Percentiles rank a stretch among this genome's conserved stretches.
Evolutionary conservation across 2,888 invertebrate species (phyloP).

Genomic region (Prosopocoilus inquinatus): DNA sequence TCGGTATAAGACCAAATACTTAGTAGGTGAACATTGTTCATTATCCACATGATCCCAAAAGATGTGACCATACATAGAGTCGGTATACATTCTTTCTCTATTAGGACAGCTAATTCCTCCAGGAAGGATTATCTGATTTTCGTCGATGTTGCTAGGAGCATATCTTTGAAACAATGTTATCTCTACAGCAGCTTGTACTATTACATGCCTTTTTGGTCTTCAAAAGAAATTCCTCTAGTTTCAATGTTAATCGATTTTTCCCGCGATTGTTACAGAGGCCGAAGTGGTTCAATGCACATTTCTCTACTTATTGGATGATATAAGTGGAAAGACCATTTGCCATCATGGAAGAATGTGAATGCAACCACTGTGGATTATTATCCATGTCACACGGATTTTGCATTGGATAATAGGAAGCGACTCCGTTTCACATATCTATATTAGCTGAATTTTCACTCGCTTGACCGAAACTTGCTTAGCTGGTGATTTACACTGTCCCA

Average conservation of each 20-base stretch:
- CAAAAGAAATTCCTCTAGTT: constrained; percentile 1
- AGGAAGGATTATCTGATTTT: constrained; percentile 9
- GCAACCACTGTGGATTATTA: constrained; percentile 3
- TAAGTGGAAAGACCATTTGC: constrained; percentile 2
- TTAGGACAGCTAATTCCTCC: constrained; percentile 8
- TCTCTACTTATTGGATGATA: constrained; percentile 3
- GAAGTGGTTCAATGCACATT: constrained; percentile 1
- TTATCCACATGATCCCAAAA: constrained; percentile 5
- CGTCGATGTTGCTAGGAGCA: constrained; percentile 3
- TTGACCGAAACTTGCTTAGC: background rate
- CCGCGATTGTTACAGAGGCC: constrained; percentile 4
- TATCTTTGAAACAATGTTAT: constrained; percentile 1
- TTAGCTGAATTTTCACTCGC: background rate
- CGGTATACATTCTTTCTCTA: constrained; percentile 6
- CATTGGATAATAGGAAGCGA: constrained; percentile 3
- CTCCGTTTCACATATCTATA: background rate
- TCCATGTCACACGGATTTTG: constrained; percentile 7
- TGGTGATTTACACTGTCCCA: constrained; percentile 2
- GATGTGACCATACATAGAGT: constrained; percentile 7
- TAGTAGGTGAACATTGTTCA: background rate
- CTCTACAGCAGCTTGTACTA: constrained; percentile 7
- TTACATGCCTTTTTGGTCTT: constrained; percentile 7
- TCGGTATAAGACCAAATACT: constrained; percentile 1
- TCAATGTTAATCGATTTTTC: constrained; percentile 4
- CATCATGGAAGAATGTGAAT: constrained; percentile 4